Percentiles rank a stretch among this genome's conserved stretches.
phyloP scores from a whole-genome alignment of 2,888 invertebrate genomes.

The Chelonus formosanus region DNA sequence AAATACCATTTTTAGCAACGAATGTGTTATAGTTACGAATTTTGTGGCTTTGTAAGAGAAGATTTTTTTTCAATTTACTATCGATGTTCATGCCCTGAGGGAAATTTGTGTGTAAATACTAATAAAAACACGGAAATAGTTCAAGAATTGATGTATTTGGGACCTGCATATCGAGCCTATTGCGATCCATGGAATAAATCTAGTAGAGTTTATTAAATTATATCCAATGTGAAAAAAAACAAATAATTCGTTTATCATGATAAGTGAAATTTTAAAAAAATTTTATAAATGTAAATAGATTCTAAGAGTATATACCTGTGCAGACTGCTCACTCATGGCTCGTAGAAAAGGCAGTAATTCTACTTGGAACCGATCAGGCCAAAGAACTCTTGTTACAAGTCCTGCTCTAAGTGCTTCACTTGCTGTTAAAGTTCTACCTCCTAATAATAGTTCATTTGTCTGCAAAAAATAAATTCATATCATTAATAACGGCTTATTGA shows the following conservation, averaged over 20 bases:
- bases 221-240: too few relatives aligned
- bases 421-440: slow-evolving; percentile 80
- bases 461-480: slow-evolving; percentile 53
- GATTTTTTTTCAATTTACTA: slow-evolving; percentile 72
- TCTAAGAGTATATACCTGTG: slow-evolving; percentile 70
- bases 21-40: slow-evolving; percentile 68
- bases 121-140: slow-evolving; percentile 63
- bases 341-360: slow-evolving; percentile 76
- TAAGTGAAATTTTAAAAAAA: too few relatives aligned
- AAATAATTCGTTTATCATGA: too few relatives aligned
- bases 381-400: slow-evolving; percentile 81
- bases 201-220: slow-evolving; percentile 33
- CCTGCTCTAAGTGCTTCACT: slow-evolving; percentile 81
- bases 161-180: slow-evolving; percentile 69
- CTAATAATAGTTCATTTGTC: slow-evolving; percentile 76
- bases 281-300: too few relatives aligned
- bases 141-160: slow-evolving; percentile 70
- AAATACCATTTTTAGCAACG: slow-evolving; percentile 59
- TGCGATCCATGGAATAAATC: slow-evolving; percentile 63
- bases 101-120: slow-evolving; percentile 71
- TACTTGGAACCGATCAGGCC: slow-evolving; percentile 80
- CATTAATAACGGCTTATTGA: slow-evolving; percentile 32
- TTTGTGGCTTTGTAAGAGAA: slow-evolving; percentile 72
- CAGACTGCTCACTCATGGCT: slow-evolving; percentile 77
- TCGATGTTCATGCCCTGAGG: slow-evolving; percentile 71